phyloP scores from a whole-genome alignment of 1,140 invertebrate genomes.

The Drosophila takahashii region DNA sequence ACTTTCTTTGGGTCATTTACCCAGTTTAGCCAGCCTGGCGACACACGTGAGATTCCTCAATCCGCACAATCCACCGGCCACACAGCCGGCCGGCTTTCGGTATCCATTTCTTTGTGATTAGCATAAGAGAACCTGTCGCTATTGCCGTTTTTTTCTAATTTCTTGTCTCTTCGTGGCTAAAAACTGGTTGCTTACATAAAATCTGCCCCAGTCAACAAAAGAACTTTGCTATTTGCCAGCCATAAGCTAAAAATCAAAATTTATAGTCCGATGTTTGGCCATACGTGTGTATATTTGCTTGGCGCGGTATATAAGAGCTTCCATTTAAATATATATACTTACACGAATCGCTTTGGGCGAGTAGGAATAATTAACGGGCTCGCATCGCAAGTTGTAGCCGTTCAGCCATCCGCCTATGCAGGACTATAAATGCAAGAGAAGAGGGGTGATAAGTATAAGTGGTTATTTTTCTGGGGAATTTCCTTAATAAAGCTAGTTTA shows the following conservation, averaged over 20 bases:
- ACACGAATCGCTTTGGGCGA: slow-evolving; percentile 92
- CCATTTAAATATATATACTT: slow-evolving; percentile 85
- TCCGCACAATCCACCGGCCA: slow-evolving; percentile 11
- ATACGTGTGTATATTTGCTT: slow-evolving; percentile 18
- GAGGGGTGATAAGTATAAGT: slow-evolving; percentile 15
- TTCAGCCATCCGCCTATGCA: slow-evolving; percentile 89
- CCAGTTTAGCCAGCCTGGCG: slow-evolving; percentile 38
- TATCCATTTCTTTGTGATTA: slow-evolving; percentile 61
- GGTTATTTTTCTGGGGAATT: slow-evolving; percentile 11
- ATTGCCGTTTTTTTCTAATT: slow-evolving; percentile 40
- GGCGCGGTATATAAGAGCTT: slow-evolving; percentile 4
- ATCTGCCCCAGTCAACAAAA: slow-evolving; percentile 63
- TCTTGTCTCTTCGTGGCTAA: slow-evolving; percentile 26
- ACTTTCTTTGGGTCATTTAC: slow-evolving; percentile 63
- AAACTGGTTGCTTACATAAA: slow-evolving; percentile 72
- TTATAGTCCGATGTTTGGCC: slow-evolving; percentile 3
- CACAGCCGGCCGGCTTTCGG: slow-evolving; percentile 45
- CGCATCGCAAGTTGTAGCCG: slow-evolving; percentile 93
- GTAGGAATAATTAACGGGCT: slow-evolving; percentile 95
- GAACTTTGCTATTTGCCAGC: slow-evolving; percentile 44
- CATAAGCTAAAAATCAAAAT: slow-evolving; percentile 25
- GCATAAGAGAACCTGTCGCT: slow-evolving; percentile 71
- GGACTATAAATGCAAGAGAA: slow-evolving; percentile 82
- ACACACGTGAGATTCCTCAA: slow-evolving; percentile 60
- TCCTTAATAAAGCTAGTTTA: background rate